These are phyloP conservation scores for Mesochorus sp. DNA, from an alignment of 2,888 invertebrate genomes.

Conservation along the genomic window DNA sequence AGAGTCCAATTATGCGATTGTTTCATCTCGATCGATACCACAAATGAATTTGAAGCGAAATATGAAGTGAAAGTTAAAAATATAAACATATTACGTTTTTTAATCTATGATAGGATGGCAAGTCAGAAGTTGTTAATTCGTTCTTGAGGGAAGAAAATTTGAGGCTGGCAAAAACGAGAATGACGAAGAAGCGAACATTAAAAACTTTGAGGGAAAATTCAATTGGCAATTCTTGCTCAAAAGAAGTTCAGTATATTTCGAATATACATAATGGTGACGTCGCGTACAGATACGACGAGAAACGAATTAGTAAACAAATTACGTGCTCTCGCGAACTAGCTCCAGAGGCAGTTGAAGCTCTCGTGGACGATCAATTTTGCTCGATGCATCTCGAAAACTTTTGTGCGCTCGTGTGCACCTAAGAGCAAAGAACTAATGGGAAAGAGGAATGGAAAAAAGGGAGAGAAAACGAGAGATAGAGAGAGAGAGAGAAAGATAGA, in stretches of 20 bases:
- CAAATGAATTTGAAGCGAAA: no score
- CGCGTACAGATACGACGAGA: constrained; percentile 38
- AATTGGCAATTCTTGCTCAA: constrained; percentile 54
- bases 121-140: background rate
- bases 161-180: background rate
- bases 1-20: background rate
- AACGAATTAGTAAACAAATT: constrained; percentile 60
- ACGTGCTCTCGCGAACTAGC: constrained; percentile 48
- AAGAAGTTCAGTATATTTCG: constrained; percentile 45
- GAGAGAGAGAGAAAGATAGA: background rate
- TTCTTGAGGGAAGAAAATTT: background rate
- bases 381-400: constrained; percentile 50
- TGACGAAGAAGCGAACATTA: constrained; percentile 1
- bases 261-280: constrained; percentile 36
- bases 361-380: constrained; percentile 54
- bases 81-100: background rate
- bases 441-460: constrained; percentile 3
- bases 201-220: constrained; percentile 47
- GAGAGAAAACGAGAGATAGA: background rate
- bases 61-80: background rate
- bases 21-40: background rate
- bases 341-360: constrained; percentile 27
- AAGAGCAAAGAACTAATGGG: background rate
- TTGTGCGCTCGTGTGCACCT: background rate
- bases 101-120: background rate